phyloP scores from a whole-genome alignment of 1,140 invertebrate species.

The Rhizoglyphus robini region DNA sequence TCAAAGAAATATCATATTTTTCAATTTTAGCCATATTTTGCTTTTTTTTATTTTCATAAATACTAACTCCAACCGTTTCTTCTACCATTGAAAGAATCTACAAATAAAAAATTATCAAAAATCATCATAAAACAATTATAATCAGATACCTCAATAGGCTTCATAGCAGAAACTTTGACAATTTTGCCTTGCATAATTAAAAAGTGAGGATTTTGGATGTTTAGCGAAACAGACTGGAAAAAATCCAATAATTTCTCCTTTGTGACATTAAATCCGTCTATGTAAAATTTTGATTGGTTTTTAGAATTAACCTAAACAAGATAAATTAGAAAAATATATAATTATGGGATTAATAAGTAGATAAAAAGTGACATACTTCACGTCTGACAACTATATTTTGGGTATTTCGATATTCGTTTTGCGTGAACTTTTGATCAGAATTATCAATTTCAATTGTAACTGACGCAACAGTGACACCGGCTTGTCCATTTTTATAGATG shows the following conservation, averaged over 20 bases:
- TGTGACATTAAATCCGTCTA: slow-evolving; percentile 80
- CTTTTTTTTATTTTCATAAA: slow-evolving; percentile 91
- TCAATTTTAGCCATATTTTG: slow-evolving; percentile 71
- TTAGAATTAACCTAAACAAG: slow-evolving; percentile 34
- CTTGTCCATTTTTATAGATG: slow-evolving; percentile 94
- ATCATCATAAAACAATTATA: slow-evolving; percentile 14
- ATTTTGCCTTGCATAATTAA: slow-evolving; percentile 99
- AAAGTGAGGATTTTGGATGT: slow-evolving; percentile 99
- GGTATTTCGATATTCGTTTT: slow-evolving; percentile 79
- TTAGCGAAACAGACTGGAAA: slow-evolving; percentile 89
- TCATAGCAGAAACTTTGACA: slow-evolving; percentile 99
- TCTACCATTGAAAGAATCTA: slow-evolving; percentile 95
- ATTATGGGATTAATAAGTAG: slow-evolving; percentile 1
- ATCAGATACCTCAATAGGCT: slow-evolving; percentile 65
- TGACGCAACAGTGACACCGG: slow-evolving; percentile 85
- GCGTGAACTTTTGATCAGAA: slow-evolving; percentile 59
- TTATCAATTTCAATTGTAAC: slow-evolving; percentile 96
- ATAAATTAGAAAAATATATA: slow-evolving; percentile 3
- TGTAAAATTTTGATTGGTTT: slow-evolving; percentile 74
- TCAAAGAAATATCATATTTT: slow-evolving; percentile 82
- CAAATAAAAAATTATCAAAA: slow-evolving; percentile 24
- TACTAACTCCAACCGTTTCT: slow-evolving; percentile 93
- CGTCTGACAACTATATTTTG: slow-evolving; percentile 85
- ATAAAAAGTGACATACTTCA: slow-evolving; percentile 45
- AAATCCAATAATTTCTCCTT: slow-evolving; percentile 83